Base-by-base conservation (phyloP, 2,797 vertebrate genomes). In the Enteromius anoplus region DNA sequence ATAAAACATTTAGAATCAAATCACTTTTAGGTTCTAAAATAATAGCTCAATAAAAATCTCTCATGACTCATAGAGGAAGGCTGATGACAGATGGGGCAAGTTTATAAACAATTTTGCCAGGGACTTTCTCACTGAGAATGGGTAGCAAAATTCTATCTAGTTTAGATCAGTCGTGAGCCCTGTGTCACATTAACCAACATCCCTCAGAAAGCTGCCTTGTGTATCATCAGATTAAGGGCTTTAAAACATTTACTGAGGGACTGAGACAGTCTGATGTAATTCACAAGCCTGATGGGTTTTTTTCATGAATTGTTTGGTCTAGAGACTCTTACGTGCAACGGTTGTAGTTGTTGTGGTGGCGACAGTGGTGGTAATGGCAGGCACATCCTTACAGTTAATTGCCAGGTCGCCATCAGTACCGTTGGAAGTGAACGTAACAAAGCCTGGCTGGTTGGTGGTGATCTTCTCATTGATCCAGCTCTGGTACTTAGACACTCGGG, bases 351-450 rank as follows among this genome's bases (percentile, higher is more conserved):
- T 75, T 4, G 1, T 49, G 5, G 34, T 15, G 3, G 71, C 14
- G 6, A 81, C 4, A 0, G 86, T 1, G 0, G 49, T 77, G 4
- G 76, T 3, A 4, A 51, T 2, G 1, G 86, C 4, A 0, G 89
- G 80, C 1, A 92, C 62, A 26, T 42, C 75, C 0, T 0, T 0
- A 66, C 93, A 94, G 21, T 14, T 73, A 3, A 90, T 81, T 2
- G 8, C 86, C 12, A 90, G 47, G 87, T 94, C 93, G 0, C 79
- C 21, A 72, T 93, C 58, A 1, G 53, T 90, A 17, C 91, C 92
- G 0, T 0, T 0, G 1, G 91, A 91, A 0, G 0, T 45, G 81
- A 55, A 89, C 3, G 4, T 23, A 1, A 91, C 26, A 15, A 93
- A 93, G 10, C 85, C 84, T 4, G 87, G 65, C 19, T 4, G 1